A percentile compares a stretch with the other conserved stretches of the same genome.
Evolutionary conservation across 2,113 vertebrate genomes (phyloP).

Genomic region (Pampusana beccarii): DNA sequence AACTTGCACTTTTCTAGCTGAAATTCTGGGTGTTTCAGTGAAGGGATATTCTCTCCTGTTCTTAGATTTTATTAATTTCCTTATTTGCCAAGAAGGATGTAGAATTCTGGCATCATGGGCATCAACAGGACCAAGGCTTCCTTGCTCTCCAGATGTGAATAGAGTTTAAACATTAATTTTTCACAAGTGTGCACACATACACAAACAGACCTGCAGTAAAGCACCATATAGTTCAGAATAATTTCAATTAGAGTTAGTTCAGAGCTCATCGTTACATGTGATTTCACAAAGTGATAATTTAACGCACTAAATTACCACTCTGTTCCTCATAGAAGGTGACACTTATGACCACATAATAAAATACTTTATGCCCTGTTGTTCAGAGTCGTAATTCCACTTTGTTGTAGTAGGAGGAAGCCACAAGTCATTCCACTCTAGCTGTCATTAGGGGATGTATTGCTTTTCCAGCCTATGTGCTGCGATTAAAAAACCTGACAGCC

Average conservation of each 20-base stretch:
- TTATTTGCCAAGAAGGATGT: rapidly evolving
- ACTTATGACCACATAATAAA: constrained; percentile 37
- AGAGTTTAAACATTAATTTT: neutral
- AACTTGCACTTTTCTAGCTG: neutral
- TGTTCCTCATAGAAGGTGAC: constrained; percentile 19
- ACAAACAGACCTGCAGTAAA: neutral
- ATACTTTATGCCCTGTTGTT: constrained; percentile 43
- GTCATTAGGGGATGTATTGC: neutral
- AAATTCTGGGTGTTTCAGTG: neutral
- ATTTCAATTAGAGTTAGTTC: constrained; percentile 42
- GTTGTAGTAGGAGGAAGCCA: neutral
- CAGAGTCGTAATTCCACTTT: constrained; percentile 40
- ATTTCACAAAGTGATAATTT: constrained; percentile 41
- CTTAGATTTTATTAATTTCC: too few relatives aligned
- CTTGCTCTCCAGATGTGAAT: neutral
- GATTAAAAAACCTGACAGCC: constrained; percentile 47
- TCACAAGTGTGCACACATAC: neutral
- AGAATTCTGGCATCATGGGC: neutral
- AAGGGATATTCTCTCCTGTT: neutral
- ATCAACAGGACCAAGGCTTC: neutral
- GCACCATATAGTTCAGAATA: neutral
- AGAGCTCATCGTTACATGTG: neutral
- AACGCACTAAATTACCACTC: constrained; percentile 3
- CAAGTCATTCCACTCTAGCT: constrained; percentile 24
- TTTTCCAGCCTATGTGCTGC: neutral